Conservation (phyloP, 2,797 vertebrate genomes). For the Cheirogaleus major region DNA sequence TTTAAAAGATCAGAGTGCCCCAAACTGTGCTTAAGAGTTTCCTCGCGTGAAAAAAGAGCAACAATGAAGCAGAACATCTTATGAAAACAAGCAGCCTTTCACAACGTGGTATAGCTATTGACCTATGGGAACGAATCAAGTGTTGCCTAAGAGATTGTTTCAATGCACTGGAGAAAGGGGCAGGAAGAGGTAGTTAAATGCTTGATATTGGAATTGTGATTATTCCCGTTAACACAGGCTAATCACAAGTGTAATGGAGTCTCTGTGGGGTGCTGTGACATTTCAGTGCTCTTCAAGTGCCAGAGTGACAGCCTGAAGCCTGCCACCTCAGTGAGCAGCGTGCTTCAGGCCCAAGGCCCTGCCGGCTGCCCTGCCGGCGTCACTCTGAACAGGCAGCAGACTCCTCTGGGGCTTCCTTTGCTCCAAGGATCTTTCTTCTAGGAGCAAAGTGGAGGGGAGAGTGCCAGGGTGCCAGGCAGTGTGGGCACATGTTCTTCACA, state of each 20-base stretch:
- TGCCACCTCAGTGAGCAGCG: neutral
- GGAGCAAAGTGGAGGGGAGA: neutral
- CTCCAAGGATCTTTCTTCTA: neutral
- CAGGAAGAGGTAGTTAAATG: neutral
- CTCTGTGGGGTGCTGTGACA: neutral
- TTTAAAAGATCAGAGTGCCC: neutral
- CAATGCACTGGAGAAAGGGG: neutral
- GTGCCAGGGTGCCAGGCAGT: neutral
- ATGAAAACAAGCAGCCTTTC: neutral
- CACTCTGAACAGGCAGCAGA: neutral
- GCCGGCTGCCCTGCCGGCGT: neutral
- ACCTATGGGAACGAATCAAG: neutral
- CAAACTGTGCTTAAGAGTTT: neutral
- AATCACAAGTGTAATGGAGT: neutral
- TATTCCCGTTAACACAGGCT: neutral
- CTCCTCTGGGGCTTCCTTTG: neutral
- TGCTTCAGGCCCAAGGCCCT: neutral
- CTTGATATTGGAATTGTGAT: neutral
- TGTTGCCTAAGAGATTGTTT: neutral
- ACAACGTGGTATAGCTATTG: neutral
- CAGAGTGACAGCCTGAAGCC: neutral
- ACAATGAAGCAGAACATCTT: neutral
- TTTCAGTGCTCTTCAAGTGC: neutral
- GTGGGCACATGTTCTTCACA: accelerated
- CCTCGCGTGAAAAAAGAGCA: neutral